These are phyloP conservation scores for Archegozetes longisetosus DNA, from an alignment of 1,140 invertebrate species.

Conservation along the genomic window DNA sequence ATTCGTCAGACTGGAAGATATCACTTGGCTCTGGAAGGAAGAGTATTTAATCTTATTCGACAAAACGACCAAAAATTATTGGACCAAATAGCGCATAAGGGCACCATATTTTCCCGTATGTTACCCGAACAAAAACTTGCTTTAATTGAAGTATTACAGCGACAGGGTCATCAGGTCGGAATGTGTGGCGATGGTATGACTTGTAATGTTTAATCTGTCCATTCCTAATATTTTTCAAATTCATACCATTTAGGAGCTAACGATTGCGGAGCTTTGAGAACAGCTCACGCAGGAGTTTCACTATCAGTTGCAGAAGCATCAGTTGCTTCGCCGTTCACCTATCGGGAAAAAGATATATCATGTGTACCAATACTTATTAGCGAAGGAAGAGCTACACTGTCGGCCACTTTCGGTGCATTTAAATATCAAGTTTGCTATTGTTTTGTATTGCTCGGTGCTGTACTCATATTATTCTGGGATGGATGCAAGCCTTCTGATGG, in stretches of 20 bases:
- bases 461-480: conserved; percentile 57
- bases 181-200: conserved; percentile 82
- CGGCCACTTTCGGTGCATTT: conserved; percentile 90
- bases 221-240: not conserved
- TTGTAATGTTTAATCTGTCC: not conserved
- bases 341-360: conserved; percentile 63
- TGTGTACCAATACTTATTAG: conserved; percentile 72
- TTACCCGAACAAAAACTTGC: conserved; percentile 88
- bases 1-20: conserved; percentile 5
- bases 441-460: conserved; percentile 77
- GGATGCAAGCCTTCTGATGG: conserved; percentile 22
- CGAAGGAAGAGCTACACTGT: conserved; percentile 80
- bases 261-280: conserved; percentile 78
- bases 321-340: conserved; percentile 93
- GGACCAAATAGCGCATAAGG: conserved; percentile 26
- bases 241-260: conserved; percentile 47
- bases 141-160: conserved; percentile 67
- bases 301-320: conserved; percentile 86
- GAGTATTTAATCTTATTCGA: conserved; percentile 20
- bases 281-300: conserved; percentile 89
- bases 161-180: conserved; percentile 54
- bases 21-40: conserved; percentile 22
- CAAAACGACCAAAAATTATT: conserved; percentile 16
- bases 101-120: conserved; percentile 91
- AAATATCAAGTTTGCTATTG: conserved; percentile 97